Conservation (phyloP, 2,113 vertebrate genomes). For the Cygnus atratus region DNA sequence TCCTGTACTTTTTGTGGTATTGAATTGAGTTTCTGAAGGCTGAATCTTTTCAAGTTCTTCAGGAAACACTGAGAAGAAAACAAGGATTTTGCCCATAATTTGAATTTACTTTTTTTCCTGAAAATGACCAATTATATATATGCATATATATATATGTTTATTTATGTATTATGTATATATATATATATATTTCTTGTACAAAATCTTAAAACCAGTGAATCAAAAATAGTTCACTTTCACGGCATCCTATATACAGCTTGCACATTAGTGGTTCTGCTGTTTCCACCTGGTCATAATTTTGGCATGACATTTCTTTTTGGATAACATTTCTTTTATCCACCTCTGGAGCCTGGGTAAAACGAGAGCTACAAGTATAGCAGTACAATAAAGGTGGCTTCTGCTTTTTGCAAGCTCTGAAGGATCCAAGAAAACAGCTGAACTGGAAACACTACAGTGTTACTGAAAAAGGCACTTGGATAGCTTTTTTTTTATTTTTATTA, state of each 20-base stretch:
- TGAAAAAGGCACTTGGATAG: neutral
- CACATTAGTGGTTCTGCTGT: neutral
- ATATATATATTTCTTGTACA: neutral
- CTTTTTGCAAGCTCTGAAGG: neutral
- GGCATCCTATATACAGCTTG: neutral
- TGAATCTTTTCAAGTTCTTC: neutral
- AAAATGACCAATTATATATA: neutral
- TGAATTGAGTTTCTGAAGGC: neutral
- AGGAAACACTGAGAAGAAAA: neutral
- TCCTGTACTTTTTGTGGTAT: neutral
- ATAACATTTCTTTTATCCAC: neutral
- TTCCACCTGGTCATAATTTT: neutral
- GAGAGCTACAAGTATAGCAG: neutral
- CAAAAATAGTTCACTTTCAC: neutral
- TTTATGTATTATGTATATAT: neutral
- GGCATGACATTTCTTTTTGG: neutral
- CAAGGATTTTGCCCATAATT: neutral
- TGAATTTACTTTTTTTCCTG: neutral
- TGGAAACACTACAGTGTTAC: neutral
- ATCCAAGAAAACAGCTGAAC: neutral
- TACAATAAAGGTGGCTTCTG: neutral
- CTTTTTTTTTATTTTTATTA: neutral
- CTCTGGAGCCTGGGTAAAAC: neutral
- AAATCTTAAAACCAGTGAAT: neutral
- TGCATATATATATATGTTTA: too few species aligned